Conservation (phyloP, 2,888 invertebrate species). For the Drosophila anomelani region DNA sequence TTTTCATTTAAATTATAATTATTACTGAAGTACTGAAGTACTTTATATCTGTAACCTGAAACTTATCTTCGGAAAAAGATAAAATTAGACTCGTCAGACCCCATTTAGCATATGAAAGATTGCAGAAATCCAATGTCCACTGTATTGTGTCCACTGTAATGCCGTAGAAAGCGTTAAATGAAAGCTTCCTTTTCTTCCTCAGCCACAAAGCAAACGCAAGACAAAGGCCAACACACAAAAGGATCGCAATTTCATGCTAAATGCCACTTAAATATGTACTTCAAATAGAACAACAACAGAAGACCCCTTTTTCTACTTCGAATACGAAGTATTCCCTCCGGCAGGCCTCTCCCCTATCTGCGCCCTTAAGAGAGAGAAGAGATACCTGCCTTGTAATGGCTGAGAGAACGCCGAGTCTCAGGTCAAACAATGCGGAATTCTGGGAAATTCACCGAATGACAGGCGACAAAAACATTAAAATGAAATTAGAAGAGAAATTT, state of each 20-base stretch:
- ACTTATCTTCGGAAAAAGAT: background rate
- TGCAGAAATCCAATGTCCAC: background rate
- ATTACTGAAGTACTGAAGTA: background rate
- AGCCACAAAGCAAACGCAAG: conserved; percentile 19
- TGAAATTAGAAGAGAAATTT: conserved; percentile 34
- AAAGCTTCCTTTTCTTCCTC: conserved; percentile 35
- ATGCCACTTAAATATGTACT: conserved; percentile 43
- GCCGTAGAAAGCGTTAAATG: conserved; percentile 40
- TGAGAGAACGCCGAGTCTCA: conserved; percentile 8
- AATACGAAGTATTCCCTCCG: too few species aligned
- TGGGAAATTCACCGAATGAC: conserved; percentile 21
- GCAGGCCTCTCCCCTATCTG: too few species aligned
- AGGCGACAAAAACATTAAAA: conserved; percentile 35
- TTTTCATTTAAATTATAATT: background rate
- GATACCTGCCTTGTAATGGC: conserved; percentile 28
- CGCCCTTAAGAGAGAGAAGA: conserved; percentile 1
- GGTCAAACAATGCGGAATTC: conserved; percentile 30
- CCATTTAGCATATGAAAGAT: background rate
- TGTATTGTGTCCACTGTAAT: conserved; percentile 18
- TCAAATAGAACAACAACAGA: conserved; percentile 42
- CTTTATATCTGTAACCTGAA: background rate
- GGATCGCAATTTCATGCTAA: conserved; percentile 51
- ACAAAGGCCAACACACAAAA: conserved; percentile 33
- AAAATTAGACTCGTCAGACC: background rate
- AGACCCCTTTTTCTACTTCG: conserved; percentile 34